phyloP scores from a whole-genome alignment of 2,888 invertebrate species.

The Ischnura elegans region DNA sequence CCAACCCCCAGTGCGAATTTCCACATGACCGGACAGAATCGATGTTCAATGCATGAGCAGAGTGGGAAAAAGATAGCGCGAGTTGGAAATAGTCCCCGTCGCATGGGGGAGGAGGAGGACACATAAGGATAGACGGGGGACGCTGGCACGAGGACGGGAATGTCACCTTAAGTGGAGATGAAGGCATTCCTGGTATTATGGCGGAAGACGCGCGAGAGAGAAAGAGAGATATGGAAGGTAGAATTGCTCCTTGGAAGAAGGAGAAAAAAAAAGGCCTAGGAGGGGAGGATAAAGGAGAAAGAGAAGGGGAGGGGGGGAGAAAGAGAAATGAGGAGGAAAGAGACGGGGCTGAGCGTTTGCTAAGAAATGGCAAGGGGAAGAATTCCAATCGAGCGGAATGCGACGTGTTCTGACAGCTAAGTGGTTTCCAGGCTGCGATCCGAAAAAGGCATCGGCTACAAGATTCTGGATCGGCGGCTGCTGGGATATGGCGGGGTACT shows the following conservation, averaged over 20 bases:
- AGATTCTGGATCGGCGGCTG: conserved; percentile 35
- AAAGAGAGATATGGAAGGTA: background rate
- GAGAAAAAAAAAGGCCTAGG: background rate
- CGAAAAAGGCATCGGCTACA: conserved; percentile 51
- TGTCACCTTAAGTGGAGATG: conserved; percentile 38
- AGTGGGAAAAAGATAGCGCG: background rate
- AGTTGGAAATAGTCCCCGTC: background rate
- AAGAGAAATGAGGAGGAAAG: background rate
- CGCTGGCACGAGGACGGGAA: background rate
- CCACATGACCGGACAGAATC: background rate
- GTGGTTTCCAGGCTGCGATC: conserved; percentile 60
- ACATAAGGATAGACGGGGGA: background rate
- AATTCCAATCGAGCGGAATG: conserved; percentile 66
- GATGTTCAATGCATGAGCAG: conserved; percentile 13
- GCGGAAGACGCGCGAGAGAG: background rate
- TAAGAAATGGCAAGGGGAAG: conserved; percentile 61
- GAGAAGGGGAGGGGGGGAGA: background rate
- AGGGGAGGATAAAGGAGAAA: background rate
- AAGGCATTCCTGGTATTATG: conserved; percentile 19
- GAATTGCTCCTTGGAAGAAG: background rate
- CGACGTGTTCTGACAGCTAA: conserved; percentile 66
- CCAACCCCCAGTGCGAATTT: background rate
- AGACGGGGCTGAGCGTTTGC: conserved; percentile 44
- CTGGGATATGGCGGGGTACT: too few species aligned
- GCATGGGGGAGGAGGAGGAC: background rate